Percentiles rank a stretch among this genome's conserved stretches.
Conservation (phyloP, 2,888 invertebrate genomes). For the Brachynemurus nebulosus region DNA sequence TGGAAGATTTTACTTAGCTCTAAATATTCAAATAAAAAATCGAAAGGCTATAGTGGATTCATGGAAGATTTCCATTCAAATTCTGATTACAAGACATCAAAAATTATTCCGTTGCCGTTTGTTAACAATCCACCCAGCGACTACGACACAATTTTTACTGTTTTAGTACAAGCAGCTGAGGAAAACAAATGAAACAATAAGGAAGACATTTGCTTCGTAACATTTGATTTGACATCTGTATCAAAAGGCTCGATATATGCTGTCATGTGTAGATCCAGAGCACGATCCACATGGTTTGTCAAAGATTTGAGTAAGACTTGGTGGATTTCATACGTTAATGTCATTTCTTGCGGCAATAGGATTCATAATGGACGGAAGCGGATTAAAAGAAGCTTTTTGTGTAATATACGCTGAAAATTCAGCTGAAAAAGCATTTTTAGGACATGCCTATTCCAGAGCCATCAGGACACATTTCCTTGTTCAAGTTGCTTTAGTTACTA, state of each 20-base stretch:
- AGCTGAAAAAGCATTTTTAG: conserved; percentile 22
- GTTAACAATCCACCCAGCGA: conserved; percentile 22
- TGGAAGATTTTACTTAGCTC: too few relatives aligned
- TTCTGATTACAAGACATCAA: conserved; percentile 17
- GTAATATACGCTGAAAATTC: conserved; percentile 21
- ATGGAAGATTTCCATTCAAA: conserved; percentile 17
- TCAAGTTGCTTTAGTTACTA: conserved; percentile 19
- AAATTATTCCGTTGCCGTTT: conserved; percentile 22
- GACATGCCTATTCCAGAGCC: conserved; percentile 23
- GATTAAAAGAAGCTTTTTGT: conserved; percentile 19
- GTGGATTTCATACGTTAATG: conserved; percentile 25
- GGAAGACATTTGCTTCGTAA: conserved; percentile 18
- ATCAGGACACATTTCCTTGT: conserved; percentile 20
- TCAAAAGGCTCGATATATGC: conserved; percentile 21
- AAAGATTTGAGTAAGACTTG: conserved; percentile 20
- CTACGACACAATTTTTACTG: conserved; percentile 21
- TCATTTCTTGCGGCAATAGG: conserved; percentile 25
- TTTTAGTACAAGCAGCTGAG: conserved; percentile 19
- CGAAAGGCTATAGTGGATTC: conserved; percentile 21
- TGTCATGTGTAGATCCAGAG: conserved; percentile 17
- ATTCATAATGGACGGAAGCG: conserved; percentile 25
- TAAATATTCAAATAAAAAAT: conserved; percentile 18
- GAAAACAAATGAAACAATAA: conserved; percentile 10
- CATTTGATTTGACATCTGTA: conserved; percentile 23
- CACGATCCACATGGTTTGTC: conserved; percentile 17